Evolutionary conservation across 2,888 invertebrate genomes (phyloP).

Genomic region (Endotricha flammealis): DNA sequence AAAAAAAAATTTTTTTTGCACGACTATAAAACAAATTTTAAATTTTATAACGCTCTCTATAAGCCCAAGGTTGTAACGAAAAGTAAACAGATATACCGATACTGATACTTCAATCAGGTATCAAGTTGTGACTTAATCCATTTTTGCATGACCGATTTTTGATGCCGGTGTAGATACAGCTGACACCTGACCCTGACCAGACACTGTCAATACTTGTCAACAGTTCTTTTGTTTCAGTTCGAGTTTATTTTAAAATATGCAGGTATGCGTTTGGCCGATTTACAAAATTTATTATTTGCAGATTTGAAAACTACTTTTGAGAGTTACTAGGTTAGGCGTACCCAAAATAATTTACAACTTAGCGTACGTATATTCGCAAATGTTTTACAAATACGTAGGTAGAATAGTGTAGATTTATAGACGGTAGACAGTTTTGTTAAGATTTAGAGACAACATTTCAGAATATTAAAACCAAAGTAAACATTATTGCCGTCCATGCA

Average conservation of each 20-base stretch:
- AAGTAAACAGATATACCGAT: background rate
- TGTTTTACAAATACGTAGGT: too few relatives aligned
- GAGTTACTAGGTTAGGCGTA: background rate
- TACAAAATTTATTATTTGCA: background rate
- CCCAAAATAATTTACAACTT: too few relatives aligned
- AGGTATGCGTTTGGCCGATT: background rate
- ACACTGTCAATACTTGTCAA: conserved; percentile 8
- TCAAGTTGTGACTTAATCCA: conserved; percentile 13
- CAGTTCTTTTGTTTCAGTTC: background rate
- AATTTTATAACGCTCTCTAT: too few relatives aligned
- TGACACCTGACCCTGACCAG: conserved; percentile 31
- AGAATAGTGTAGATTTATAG: too few relatives aligned
- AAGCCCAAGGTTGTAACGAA: background rate
- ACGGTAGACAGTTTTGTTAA: too few relatives aligned
- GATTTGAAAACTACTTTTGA: background rate
- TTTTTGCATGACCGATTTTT: conserved; percentile 31
- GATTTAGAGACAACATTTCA: too few relatives aligned
- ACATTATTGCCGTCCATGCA: too few relatives aligned
- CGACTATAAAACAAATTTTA: too few relatives aligned
- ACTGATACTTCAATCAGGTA: background rate
- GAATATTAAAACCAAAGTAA: too few relatives aligned
- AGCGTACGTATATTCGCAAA: too few relatives aligned
- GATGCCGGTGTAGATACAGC: conserved; percentile 21
- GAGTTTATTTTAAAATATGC: background rate
- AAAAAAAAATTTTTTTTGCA: too few relatives aligned